phyloP scores from a whole-genome alignment of 92 coral and sea anemone genomes.

The Actinernus sp. region DNA sequence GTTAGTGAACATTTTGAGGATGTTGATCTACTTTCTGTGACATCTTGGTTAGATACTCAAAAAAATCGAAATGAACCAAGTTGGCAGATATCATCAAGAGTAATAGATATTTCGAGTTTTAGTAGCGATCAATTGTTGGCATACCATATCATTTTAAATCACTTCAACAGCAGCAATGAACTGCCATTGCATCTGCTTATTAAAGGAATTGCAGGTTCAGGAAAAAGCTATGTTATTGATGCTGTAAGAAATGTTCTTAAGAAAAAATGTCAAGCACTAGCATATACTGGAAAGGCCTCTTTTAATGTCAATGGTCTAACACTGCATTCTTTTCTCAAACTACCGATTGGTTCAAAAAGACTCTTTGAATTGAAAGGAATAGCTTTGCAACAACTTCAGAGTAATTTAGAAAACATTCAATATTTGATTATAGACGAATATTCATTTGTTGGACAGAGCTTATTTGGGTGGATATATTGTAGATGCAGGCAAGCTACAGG shows the following conservation, averaged over 20 bases:
- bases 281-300: conserved; percentile 65
- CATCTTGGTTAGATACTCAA: conserved; percentile 37
- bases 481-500: conserved; percentile 70
- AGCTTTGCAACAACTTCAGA: conserved; percentile 66
- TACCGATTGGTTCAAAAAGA: conserved; percentile 60
- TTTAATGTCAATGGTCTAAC: conserved; percentile 63
- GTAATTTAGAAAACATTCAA: conserved; percentile 47
- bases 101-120: conserved; percentile 43
- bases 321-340: conserved; percentile 56
- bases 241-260: conserved; percentile 6
- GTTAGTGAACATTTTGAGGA: conserved; percentile 15
- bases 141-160: conserved; percentile 39
- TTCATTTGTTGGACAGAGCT: conserved; percentile 64
- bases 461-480: conserved; percentile 31
- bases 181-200: conserved; percentile 5
- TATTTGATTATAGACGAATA: conserved; percentile 69
- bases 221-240: conserved; percentile 9
- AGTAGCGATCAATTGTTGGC: conserved; percentile 46
- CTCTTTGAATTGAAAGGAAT: conserved; percentile 67
- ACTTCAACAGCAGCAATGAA: conserved; percentile 20
- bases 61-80: conserved; percentile 4
- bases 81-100: conserved; percentile 31
- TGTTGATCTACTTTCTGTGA: conserved; percentile 21
- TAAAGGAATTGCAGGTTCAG: conserved; percentile 5
- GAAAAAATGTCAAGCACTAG: conserved; percentile 11